phyloP scores from a whole-genome alignment of 2,797 vertebrate species.

The Myotis pilosus region DNA sequence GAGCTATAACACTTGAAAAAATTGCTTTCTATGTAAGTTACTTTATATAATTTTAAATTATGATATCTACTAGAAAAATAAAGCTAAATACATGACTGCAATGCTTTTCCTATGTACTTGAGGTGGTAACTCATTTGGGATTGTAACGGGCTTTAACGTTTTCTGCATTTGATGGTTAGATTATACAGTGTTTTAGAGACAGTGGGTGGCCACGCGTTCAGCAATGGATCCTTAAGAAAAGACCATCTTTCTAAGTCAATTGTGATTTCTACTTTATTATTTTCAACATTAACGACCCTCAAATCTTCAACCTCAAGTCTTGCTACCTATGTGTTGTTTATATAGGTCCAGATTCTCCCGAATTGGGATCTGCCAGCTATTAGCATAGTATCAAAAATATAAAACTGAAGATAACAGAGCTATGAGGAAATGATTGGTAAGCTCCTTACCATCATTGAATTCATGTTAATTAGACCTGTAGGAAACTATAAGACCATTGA shows the following conservation, averaged over 20 bases:
- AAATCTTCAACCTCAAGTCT: slow-evolving; percentile 19
- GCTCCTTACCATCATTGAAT: slow-evolving; percentile 31
- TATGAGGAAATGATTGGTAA: neutral
- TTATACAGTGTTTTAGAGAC: slow-evolving; percentile 62
- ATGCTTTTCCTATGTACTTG: slow-evolving; percentile 47
- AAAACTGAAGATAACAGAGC: neutral
- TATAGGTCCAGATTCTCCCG: neutral
- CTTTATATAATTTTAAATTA: slow-evolving; percentile 66
- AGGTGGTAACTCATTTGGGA: slow-evolving; percentile 36
- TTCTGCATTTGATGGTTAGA: slow-evolving; percentile 60
- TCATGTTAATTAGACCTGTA: slow-evolving; percentile 22
- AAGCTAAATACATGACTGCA: slow-evolving; percentile 68
- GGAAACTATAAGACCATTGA: neutral
- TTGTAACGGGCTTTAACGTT: slow-evolving; percentile 59
- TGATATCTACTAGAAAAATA: slow-evolving; percentile 59
- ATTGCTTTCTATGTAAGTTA: slow-evolving; percentile 67
- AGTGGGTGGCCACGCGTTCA: slow-evolving; percentile 62
- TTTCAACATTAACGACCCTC: slow-evolving; percentile 32
- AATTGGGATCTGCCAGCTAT: neutral
- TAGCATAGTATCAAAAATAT: neutral
- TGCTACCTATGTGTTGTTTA: slow-evolving; percentile 36
- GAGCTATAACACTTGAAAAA: slow-evolving; percentile 68
- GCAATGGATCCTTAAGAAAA: slow-evolving; percentile 67
- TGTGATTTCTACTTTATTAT: neutral
- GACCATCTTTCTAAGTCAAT: slow-evolving; percentile 46